phyloP scores from a whole-genome alignment of 2,113 vertebrate genomes.

The Hemichromis elongatus region DNA sequence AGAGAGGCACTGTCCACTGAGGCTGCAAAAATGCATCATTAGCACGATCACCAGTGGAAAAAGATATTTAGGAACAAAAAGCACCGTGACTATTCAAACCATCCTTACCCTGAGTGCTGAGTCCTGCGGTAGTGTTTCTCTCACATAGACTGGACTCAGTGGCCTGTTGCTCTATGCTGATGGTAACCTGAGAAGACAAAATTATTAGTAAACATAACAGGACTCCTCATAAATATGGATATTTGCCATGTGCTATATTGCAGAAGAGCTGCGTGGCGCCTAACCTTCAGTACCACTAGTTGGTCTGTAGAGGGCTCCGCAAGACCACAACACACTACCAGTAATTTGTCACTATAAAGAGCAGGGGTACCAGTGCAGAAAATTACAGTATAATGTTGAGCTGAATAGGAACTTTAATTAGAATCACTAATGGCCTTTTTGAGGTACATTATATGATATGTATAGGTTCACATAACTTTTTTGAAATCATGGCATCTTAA shows the following conservation, averaged over 20 bases:
- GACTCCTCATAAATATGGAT: neutral
- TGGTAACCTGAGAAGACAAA: constrained; percentile 67
- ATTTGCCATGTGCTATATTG: neutral
- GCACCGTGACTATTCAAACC: neutral
- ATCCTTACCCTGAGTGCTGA: constrained; percentile 85
- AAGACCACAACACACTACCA: neutral
- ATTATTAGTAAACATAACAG: neutral
- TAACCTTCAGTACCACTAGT: neutral
- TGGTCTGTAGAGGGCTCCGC: constrained; percentile 53
- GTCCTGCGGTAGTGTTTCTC: constrained; percentile 72
- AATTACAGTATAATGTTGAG: neutral
- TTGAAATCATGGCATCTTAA: neutral
- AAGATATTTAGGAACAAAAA: neutral
- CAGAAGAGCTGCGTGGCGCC: neutral
- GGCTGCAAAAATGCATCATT: constrained; percentile 52
- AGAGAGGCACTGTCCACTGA: constrained; percentile 82
- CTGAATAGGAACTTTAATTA: neutral
- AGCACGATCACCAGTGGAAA: neutral
- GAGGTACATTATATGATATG: neutral
- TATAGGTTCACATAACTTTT: neutral
- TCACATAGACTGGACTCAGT: constrained; percentile 78
- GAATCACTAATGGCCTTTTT: neutral
- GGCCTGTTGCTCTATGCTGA: constrained; percentile 74
- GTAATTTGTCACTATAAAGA: neutral
- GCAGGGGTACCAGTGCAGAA: neutral